Evolutionary conservation across 1,140 invertebrate species (phyloP).

Genomic region (Notospermus geniculatus): DNA sequence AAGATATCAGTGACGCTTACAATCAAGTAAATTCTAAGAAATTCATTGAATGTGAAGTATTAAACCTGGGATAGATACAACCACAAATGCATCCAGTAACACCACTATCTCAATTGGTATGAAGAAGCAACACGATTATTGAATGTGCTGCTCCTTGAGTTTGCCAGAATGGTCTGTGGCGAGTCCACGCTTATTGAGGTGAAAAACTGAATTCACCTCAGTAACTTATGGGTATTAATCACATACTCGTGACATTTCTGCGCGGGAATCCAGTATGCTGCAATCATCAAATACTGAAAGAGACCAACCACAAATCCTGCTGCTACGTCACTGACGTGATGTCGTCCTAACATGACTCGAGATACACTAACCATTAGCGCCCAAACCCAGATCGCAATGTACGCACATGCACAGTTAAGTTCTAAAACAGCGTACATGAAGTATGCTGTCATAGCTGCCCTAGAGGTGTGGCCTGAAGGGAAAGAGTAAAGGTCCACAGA

Average conservation of each 20-base stretch:
- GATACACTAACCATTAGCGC: conserved; percentile 72
- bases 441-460: conserved; percentile 73
- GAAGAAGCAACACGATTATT: too few relatives aligned
- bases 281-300: conserved; percentile 68
- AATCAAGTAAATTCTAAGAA: too few relatives aligned
- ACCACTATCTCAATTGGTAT: too few relatives aligned
- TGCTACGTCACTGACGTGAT: conserved; percentile 83
- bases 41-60: too few relatives aligned
- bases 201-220: not conserved
- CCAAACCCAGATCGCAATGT: conserved; percentile 62
- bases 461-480: conserved; percentile 92
- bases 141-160: too few relatives aligned
- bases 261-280: not conserved
- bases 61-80: too few relatives aligned
- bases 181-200: too few relatives aligned
- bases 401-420: conserved; percentile 18
- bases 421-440: conserved; percentile 47
- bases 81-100: too few relatives aligned
- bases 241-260: not conserved
- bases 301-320: conserved; percentile 74
- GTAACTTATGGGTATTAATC: not conserved
- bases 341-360: conserved; percentile 75
- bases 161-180: too few relatives aligned
- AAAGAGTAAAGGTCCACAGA: conserved; percentile 89
- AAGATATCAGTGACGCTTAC: too few relatives aligned